Conservation (phyloP, 1,140 invertebrate genomes). For the Vanessa tameamea region DNA sequence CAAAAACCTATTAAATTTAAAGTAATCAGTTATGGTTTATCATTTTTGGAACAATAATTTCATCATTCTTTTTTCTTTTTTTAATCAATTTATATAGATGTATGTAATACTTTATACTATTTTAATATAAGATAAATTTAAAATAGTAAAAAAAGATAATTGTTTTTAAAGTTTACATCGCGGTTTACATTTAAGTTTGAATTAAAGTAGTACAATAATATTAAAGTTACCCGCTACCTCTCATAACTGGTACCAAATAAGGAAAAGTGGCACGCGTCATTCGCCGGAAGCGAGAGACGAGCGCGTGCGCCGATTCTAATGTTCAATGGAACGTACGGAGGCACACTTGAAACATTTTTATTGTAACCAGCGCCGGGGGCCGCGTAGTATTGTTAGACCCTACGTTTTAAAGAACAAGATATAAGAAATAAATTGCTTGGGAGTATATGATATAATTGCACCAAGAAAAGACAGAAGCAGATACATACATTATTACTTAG, state of each 20-base stretch:
- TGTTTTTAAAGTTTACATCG: too few relatives aligned
- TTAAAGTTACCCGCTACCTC: constrained; percentile 33
- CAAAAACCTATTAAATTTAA: too few relatives aligned
- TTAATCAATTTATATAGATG: not conserved
- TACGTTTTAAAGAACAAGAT: constrained; percentile 34
- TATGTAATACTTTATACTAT: too few relatives aligned
- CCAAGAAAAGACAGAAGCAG: not conserved
- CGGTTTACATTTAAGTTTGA: too few relatives aligned
- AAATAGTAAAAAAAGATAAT: too few relatives aligned
- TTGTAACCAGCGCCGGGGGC: constrained; percentile 60
- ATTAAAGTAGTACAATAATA: not conserved
- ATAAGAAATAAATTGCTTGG: constrained; percentile 31
- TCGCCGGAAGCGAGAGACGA: constrained; percentile 63
- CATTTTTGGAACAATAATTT: too few relatives aligned
- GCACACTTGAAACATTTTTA: constrained; percentile 79
- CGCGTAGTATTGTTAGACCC: constrained; percentile 52
- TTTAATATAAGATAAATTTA: too few relatives aligned
- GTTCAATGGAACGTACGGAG: constrained; percentile 77
- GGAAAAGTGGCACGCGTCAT: constrained; percentile 60
- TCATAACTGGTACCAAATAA: constrained; percentile 23
- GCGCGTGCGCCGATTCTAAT: constrained; percentile 64
- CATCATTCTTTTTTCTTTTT: too few relatives aligned
- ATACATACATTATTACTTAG: not conserved
- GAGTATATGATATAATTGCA: constrained; percentile 2
- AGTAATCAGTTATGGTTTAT: too few relatives aligned